Evolutionary conservation across 2,888 invertebrate species (phyloP).

Genomic region (Ichneumon xanthorius): DNA sequence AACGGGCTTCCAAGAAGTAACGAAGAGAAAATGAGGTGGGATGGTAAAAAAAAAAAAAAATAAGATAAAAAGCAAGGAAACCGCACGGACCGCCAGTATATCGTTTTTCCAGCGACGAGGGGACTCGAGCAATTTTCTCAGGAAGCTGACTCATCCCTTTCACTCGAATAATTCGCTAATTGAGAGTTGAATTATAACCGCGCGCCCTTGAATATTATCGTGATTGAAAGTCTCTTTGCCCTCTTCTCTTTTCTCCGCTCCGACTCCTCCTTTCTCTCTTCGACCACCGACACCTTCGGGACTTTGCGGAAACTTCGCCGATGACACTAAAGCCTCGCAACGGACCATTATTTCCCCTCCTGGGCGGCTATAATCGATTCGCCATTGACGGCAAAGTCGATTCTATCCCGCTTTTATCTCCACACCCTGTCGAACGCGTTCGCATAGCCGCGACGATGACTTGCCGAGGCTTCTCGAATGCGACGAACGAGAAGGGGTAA

Average conservation of each 20-base stretch:
- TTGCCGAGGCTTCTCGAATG: slow-evolving; percentile 65
- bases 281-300: slow-evolving; percentile 35
- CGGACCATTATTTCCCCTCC: slow-evolving; percentile 11
- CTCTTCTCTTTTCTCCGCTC: neutral
- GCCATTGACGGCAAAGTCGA: slow-evolving; percentile 41
- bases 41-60: neutral
- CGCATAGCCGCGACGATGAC: slow-evolving; percentile 57
- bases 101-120: slow-evolving; percentile 71
- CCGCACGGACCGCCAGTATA: slow-evolving; percentile 65
- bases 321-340: slow-evolving; percentile 30
- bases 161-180: slow-evolving; percentile 65
- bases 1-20: slow-evolving; percentile 48
- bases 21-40: slow-evolving; percentile 23
- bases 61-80: slow-evolving; percentile 19
- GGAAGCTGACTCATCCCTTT: slow-evolving; percentile 58
- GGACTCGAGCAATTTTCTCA: slow-evolving; percentile 48
- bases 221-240: slow-evolving; percentile 50
- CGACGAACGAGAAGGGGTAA: neutral
- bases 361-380: slow-evolving; percentile 52
- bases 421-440: slow-evolving; percentile 26
- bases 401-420: slow-evolving; percentile 39
- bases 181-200: slow-evolving; percentile 64
- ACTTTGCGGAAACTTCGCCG: slow-evolving; percentile 33
- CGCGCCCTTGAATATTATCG: slow-evolving; percentile 59
- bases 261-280: slow-evolving; percentile 7